phyloP scores from a whole-genome alignment of 64 coral and sea anemone genomes.

The Porites lutea region DNA sequence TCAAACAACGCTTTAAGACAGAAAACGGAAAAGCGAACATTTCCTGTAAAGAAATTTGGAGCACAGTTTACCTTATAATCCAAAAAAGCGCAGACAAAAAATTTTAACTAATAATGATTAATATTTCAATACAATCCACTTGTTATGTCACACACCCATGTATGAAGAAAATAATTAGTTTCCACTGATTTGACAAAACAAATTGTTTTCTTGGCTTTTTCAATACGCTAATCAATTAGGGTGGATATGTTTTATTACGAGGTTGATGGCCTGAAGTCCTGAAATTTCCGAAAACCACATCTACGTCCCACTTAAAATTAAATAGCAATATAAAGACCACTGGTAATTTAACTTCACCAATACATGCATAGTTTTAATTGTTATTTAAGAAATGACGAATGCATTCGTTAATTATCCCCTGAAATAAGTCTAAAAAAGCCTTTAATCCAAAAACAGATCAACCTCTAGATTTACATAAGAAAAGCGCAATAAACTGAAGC shows the following conservation, averaged over 20 bases:
- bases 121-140: too few species aligned
- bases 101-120: too few species aligned
- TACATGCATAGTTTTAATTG: neutral
- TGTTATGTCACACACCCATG: too few species aligned
- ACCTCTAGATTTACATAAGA: neutral
- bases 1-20: neutral
- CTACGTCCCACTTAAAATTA: neutral
- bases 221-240: constrained; percentile 6
- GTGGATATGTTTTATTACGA: neutral
- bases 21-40: neutral
- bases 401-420: neutral
- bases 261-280: constrained; percentile 31
- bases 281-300: constrained; percentile 32
- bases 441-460: neutral
- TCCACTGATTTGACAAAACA: too few species aligned
- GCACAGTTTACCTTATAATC: neutral
- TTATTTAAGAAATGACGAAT: neutral
- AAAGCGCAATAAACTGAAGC: neutral
- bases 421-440: neutral
- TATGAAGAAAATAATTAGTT: too few species aligned
- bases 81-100: too few species aligned
- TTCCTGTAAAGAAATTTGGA: neutral
- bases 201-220: neutral
- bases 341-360: too few species aligned
- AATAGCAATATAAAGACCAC: neutral